A percentile compares a stretch with the other conserved stretches of the same genome.
Evolutionary conservation across 2,113 vertebrate species (phyloP).

Genomic region (Proteles cristata): DNA sequence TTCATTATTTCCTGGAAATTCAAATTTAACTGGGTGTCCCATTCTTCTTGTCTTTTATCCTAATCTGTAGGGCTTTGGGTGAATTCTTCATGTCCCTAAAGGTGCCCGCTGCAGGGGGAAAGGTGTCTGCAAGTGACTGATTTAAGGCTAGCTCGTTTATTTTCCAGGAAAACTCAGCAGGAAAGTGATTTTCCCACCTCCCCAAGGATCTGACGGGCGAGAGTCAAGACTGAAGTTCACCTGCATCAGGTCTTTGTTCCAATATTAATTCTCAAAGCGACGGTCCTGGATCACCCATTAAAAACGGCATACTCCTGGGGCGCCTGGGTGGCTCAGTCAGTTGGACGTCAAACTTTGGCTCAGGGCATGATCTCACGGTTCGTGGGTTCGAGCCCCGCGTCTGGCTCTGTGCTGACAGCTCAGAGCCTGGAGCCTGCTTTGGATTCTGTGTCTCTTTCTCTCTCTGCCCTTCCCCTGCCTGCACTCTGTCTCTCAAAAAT

Average conservation of each 20-base stretch:
- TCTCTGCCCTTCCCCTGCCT: too few relatives aligned
- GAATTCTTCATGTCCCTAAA: neutral
- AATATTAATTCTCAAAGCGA: neutral
- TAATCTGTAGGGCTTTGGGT: neutral
- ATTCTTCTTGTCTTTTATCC: neutral
- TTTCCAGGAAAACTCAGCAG: conserved; percentile 34
- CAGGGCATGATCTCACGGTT: too few relatives aligned
- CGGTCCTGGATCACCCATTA: neutral
- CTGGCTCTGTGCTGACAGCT: too few relatives aligned
- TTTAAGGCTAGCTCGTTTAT: neutral
- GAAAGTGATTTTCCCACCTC: conserved; percentile 30
- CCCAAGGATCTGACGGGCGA: neutral
- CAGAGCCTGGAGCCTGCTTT: too few relatives aligned
- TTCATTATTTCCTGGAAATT: conserved; percentile 3
- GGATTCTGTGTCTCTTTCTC: too few relatives aligned
- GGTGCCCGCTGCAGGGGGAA: neutral
- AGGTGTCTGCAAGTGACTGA: neutral
- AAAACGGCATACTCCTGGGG: neutral
- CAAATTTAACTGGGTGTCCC: neutral
- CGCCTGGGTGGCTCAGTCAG: too few relatives aligned
- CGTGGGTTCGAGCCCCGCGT: too few relatives aligned
- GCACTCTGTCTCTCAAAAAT: too few relatives aligned
- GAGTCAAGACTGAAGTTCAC: neutral
- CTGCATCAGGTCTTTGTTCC: neutral
- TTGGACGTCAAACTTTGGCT: too few relatives aligned